Conservation (phyloP, 2,797 vertebrate genomes). For the Lacerta viridis region DNA sequence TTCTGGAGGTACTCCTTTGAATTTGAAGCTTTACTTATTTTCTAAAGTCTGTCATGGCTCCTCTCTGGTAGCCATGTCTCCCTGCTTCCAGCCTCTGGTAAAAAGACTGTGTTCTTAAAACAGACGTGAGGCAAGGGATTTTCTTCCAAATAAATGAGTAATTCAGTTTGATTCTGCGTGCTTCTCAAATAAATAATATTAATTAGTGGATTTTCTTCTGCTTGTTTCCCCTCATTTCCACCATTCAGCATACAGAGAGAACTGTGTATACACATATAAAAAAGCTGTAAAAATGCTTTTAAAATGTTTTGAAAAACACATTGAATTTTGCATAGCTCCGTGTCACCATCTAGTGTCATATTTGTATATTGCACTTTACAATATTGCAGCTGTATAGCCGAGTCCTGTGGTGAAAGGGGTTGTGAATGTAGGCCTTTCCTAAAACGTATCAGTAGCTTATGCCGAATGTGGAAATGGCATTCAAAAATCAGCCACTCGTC, state of each 20-base stretch:
- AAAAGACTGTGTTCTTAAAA: not conserved
- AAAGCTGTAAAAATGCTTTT: too few species aligned
- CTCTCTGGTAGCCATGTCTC: not conserved
- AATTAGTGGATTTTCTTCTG: not conserved
- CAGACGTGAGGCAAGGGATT: not conserved
- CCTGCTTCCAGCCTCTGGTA: not conserved
- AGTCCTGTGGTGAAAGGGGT: not conserved
- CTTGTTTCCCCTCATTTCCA: not conserved
- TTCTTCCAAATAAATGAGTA: not conserved
- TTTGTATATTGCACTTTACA: too few species aligned
- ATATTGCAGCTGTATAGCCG: too few species aligned
- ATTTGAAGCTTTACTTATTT: too few species aligned
- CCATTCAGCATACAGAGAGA: not conserved
- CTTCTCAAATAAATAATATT: not conserved
- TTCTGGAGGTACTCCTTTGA: too few species aligned
- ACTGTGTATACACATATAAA: not conserved
- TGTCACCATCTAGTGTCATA: too few species aligned
- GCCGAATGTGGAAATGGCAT: not conserved
- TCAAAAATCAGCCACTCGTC: not conserved
- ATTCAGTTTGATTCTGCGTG: not conserved
- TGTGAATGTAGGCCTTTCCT: not conserved
- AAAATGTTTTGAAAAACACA: too few species aligned
- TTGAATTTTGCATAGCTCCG: too few species aligned
- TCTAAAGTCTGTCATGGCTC: too few species aligned
- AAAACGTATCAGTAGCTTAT: not conserved